Evolutionary conservation across 2,797 vertebrate species (phyloP), one percentile per base, ranked within the genome.

Genomic region (Loris lydekkerianus): DNA sequence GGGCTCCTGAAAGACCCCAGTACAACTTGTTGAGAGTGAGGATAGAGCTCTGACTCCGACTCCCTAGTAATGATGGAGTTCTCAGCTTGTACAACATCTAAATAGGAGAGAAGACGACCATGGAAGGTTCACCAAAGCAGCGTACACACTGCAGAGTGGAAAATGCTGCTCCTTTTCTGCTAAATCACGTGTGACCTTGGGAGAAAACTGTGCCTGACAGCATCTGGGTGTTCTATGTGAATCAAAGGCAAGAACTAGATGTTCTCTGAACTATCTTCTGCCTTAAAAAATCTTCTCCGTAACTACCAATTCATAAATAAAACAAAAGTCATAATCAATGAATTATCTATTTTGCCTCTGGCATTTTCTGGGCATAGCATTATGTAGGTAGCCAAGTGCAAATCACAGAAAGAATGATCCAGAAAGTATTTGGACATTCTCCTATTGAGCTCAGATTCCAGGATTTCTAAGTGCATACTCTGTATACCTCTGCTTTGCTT

Each of bases 291-390:
- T 43, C 40, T n/a, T 56, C 43, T 81, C 70, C 77, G 53, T 77
- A 87, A 81, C 23, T 34, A 65, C 86, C 97, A 83, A 85, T 77
- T 86, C 78, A 72, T 34, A 87, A 93, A 43, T 7, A 94, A 96
- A 93, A 43, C 17, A 80, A 77, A 84, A 90, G 46, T 25, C 9
- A 49, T 10, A 61, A 65, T 87, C 49, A 20, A 11, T 91, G 73
- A 80, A 70, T 92, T 70, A 95, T 69, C 58, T 87, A 34, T 15
- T 58, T 72, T 61, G 58, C 25, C 37, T 75, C 27, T 31, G 76
- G 78, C 20, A 37, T 56, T 87, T 88, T 82, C 5, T 76, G 69
- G 73, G 46, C 11, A 85, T 69, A 53, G 17, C 11, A 5, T 7
- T 40, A 46, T 1, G 1, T 82, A 23, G 37, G 53, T 73, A 8